phyloP scores from a whole-genome alignment of 2,888 invertebrate species.

The Troides helena region DNA sequence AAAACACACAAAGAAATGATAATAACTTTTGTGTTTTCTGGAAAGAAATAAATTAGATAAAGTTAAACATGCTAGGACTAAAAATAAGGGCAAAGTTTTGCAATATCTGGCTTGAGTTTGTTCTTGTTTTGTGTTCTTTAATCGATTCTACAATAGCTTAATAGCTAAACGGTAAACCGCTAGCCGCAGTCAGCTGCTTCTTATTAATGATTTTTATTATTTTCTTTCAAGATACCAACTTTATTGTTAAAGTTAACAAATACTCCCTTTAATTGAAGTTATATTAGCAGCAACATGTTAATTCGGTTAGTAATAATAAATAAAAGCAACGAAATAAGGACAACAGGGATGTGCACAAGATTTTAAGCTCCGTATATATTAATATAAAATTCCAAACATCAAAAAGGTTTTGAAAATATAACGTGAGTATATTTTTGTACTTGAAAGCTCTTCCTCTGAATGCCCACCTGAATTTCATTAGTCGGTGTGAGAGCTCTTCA shows the following conservation, averaged over 20 bases:
- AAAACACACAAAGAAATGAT: too few relatives aligned
- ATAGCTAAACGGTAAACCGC: constrained; percentile 17
- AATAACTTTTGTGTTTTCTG: too few relatives aligned
- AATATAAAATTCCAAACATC: not conserved
- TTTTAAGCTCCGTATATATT: too few relatives aligned
- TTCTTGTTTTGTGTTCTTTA: constrained; percentile 13
- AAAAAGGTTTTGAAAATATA: constrained; percentile 4
- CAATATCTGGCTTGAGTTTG: constrained; percentile 14
- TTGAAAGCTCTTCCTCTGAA: constrained; percentile 1
- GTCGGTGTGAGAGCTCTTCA: constrained; percentile 17
- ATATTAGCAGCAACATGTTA: not conserved
- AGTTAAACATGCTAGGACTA: not conserved
- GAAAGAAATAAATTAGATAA: too few relatives aligned
- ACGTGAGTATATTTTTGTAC: constrained; percentile 9
- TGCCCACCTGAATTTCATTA: constrained; percentile 21
- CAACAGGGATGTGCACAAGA: too few relatives aligned
- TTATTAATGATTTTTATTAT: constrained; percentile 9
- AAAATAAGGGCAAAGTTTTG: constrained; percentile 2
- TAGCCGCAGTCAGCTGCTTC: constrained; percentile 11
- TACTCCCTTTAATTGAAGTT: not conserved
- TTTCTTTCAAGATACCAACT: not conserved
- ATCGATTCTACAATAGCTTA: not conserved
- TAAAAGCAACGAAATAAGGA: too few relatives aligned
- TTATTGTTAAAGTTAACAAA: not conserved
- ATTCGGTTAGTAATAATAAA: too few relatives aligned